Evolutionary conservation across 2,888 invertebrate species (phyloP), one percentile per base, ranked within the genome.

Genomic region (Ornithoptera priamus): DNA sequence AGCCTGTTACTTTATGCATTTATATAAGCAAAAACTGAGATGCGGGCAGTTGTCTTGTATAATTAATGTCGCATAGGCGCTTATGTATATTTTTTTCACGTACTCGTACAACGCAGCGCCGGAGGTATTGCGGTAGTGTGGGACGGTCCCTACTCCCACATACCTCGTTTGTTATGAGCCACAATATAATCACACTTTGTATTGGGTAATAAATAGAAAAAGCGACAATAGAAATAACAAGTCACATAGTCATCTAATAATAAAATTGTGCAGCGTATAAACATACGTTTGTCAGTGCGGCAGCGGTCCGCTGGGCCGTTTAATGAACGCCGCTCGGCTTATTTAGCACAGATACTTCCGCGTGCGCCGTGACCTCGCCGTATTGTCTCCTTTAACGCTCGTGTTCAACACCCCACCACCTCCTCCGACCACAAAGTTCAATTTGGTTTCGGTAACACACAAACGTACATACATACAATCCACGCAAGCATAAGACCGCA

Each of bases 161-260:
- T 83, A 85, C 80, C 83, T 85, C 87, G 86, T 88, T 88, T 86
- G 85, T 87, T 88, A 89, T 86, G 85, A 85, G 85, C 84, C 83
- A 87, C 89, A 88, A 88, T 87, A 90, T 92, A 92, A 92, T 90
- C 88, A 92, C 86, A 90, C 85, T 89, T 88, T 90, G 88, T 90
- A 85, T 81, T 80, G 81, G 86, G 81, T 89, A 92, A 89, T 90
- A 91, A 90, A 91, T 90, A 89, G 88, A 89, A 90, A 91, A 89
- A 88, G 89, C 89, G 89, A 92, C 92, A 92, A 92, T 90, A 87
- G 90, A 80, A 88, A 86, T 90, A 89, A 89, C 88, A 83, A 90
- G 85, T 85, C 86, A 88, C 86, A 90, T 90, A 88, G 83, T 83
- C 84, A 85, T 85, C 89, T 90, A 90, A 92, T 92, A 90, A 91